Evolutionary conservation across 2,113 vertebrate species (phyloP).

Genomic region (Irena cyanogastra): DNA sequence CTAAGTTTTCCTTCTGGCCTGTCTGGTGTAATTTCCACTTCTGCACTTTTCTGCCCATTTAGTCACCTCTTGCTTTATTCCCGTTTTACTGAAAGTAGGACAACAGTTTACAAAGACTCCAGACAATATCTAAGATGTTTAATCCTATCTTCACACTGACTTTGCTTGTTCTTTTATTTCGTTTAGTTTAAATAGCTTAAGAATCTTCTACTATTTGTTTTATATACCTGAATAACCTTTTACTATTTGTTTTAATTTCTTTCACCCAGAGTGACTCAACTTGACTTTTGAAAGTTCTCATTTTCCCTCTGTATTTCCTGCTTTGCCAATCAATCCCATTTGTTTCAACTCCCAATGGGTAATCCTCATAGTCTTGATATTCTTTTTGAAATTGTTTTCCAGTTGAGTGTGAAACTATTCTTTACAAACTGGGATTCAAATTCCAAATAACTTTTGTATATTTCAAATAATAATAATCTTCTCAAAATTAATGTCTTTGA

Average conservation of each 20-base stretch:
- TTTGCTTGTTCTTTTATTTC: background rate
- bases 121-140: background rate
- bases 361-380: background rate
- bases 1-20: background rate
- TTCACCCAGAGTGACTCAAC: background rate
- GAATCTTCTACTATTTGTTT: constrained; percentile 42
- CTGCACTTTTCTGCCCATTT: background rate
- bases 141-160: background rate
- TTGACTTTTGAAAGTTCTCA: constrained; percentile 13
- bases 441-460: background rate
- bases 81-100: background rate
- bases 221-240: constrained; percentile 45
- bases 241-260: constrained; percentile 57
- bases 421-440: background rate
- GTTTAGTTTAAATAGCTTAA: constrained; percentile 12
- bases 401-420: background rate
- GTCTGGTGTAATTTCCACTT: background rate
- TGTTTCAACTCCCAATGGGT: background rate
- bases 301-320: background rate
- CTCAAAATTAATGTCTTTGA: background rate
- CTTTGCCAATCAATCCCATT: background rate
- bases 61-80: background rate
- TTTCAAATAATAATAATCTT: background rate
- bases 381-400: background rate
- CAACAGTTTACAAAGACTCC: background rate